These are phyloP conservation scores for Oscheius sp. DNA, from an alignment of 2,888 invertebrate genomes.

Conservation along the genomic window DNA sequence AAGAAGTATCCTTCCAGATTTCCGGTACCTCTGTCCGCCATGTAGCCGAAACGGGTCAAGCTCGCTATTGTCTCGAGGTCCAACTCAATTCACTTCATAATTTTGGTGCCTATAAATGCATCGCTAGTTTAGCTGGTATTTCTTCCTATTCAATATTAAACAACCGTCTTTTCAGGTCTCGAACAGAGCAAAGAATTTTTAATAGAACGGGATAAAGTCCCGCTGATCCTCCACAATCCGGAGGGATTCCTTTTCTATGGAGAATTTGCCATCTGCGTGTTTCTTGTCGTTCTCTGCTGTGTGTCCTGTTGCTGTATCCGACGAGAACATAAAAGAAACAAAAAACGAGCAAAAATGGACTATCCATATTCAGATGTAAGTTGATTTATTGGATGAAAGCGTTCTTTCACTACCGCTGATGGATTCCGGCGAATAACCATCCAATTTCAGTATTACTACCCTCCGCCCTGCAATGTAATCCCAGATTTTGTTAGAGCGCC, in stretches of 20 bases:
- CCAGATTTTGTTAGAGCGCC: slow-evolving; percentile 14
- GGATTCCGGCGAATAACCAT: background rate
- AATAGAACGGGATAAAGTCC: slow-evolving; percentile 51
- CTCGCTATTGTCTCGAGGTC: slow-evolving; percentile 50
- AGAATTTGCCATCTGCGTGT: slow-evolving; percentile 52
- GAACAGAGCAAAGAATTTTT: slow-evolving; percentile 40
- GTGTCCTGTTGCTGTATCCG: slow-evolving; percentile 33
- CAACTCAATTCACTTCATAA: slow-evolving; percentile 38
- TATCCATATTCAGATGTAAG: slow-evolving; percentile 18
- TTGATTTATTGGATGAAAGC: no score
- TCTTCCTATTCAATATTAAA: background rate
- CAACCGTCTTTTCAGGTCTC: slow-evolving; percentile 25
- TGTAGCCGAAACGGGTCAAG: slow-evolving; percentile 47
- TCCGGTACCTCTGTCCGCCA: slow-evolving; percentile 49
- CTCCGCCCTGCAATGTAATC: background rate
- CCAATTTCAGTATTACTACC: slow-evolving; percentile 22
- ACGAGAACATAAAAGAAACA: slow-evolving; percentile 18
- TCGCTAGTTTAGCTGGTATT: slow-evolving; percentile 44
- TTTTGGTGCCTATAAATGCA: slow-evolving; percentile 47
- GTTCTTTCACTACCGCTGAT: no score
- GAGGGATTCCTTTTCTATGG: slow-evolving; percentile 52
- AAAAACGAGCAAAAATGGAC: slow-evolving; percentile 23
- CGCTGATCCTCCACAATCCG: slow-evolving; percentile 48
- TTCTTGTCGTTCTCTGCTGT: slow-evolving; percentile 40
- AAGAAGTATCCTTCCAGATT: background rate